phyloP scores from a whole-genome alignment of 2,888 invertebrate species.

The Leucophora obtusa region DNA sequence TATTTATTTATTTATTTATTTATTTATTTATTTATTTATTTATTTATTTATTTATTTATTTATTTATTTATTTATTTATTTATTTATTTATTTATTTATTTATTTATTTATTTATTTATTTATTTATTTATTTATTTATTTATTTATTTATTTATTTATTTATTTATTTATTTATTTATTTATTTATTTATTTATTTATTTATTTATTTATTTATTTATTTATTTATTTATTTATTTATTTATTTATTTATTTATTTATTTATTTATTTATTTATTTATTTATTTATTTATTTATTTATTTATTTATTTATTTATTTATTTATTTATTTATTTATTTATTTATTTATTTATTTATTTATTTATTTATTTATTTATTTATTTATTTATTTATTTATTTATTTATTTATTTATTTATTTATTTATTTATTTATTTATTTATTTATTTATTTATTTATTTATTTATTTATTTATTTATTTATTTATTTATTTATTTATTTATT shows the following conservation, averaged over 20 bases:
- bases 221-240: slow-evolving; percentile 6
- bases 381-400: slow-evolving; percentile 6
- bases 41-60: slow-evolving; percentile 3
- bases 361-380: slow-evolving; percentile 3
- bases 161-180: slow-evolving; percentile 3
- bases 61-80: slow-evolving; percentile 6
- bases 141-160: slow-evolving; percentile 6
- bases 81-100: slow-evolving; percentile 3
- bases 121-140: slow-evolving; percentile 3
- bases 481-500: not conserved
- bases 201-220: slow-evolving; percentile 3
- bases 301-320: slow-evolving; percentile 6
- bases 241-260: slow-evolving; percentile 3
- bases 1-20: slow-evolving; percentile 3
- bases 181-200: slow-evolving; percentile 6
- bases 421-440: slow-evolving; percentile 6
- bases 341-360: slow-evolving; percentile 6
- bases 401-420: slow-evolving; percentile 3
- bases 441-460: slow-evolving; percentile 3
- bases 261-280: slow-evolving; percentile 6
- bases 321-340: slow-evolving; percentile 3
- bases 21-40: slow-evolving; percentile 6
- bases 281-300: slow-evolving; percentile 3
- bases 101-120: slow-evolving; percentile 6
- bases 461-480: slow-evolving; percentile 6